Percentiles rank a stretch among this genome's conserved stretches.
Evolutionary conservation across 2,113 vertebrate species (phyloP).

Genomic region (Microcebus griseorufus): DNA sequence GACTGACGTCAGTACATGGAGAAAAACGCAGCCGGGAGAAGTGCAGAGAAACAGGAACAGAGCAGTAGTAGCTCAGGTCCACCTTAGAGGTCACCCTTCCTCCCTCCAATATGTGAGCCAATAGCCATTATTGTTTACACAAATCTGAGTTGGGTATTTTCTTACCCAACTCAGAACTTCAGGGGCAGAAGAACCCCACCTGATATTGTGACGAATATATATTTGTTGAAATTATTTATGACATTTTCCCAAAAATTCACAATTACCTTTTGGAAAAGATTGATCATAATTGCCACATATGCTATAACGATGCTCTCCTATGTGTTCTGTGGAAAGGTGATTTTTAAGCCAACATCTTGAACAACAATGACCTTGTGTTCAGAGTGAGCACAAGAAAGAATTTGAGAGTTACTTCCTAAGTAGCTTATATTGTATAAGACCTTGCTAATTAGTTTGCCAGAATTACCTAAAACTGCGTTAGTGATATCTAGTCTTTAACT

Average conservation of each 20-base stretch:
- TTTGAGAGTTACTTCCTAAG: neutral
- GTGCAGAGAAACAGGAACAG: rapidly evolving
- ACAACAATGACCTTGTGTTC: neutral
- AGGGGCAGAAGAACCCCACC: neutral
- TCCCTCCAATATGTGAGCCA: rapidly evolving
- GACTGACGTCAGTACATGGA: rapidly evolving
- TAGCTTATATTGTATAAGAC: neutral
- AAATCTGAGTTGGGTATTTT: neutral
- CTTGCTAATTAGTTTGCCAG: neutral
- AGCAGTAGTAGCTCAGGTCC: rapidly evolving
- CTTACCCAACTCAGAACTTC: neutral
- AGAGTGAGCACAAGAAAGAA: neutral
- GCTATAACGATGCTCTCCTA: neutral
- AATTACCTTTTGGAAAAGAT: neutral
- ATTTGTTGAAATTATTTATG: neutral
- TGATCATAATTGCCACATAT: neutral
- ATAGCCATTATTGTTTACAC: neutral
- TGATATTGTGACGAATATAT: neutral
- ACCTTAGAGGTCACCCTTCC: rapidly evolving
- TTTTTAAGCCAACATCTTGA: neutral
- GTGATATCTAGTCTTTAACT: slow-evolving; percentile 17
- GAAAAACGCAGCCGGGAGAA: neutral
- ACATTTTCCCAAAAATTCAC: neutral
- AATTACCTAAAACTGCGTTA: neutral
- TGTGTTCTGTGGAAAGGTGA: neutral